Conservation (phyloP, 2,113 vertebrate species). For the Hepsetus odoe region DNA sequence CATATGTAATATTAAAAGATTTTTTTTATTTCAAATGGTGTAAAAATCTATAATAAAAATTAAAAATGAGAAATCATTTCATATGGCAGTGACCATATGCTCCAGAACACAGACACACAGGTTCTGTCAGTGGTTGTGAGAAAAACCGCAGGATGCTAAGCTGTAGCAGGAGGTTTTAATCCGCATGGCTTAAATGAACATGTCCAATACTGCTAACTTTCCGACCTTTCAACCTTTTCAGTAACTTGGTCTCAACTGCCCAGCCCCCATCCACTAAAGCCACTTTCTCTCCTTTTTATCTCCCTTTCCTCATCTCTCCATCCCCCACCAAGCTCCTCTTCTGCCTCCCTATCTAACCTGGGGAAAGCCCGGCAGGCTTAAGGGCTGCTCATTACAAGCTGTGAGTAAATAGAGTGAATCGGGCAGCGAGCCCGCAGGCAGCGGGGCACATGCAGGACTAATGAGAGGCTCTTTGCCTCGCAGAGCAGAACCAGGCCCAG, state of each 20-base stretch:
- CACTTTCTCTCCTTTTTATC: conserved; percentile 39
- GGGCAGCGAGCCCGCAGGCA: conserved; percentile 38
- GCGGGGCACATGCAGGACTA: conserved; percentile 43
- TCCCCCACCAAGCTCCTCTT: conserved; percentile 28
- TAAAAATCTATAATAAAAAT: no score
- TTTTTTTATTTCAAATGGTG: no score
- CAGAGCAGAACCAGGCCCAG: conserved; percentile 25
- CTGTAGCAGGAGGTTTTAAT: conserved; percentile 16
- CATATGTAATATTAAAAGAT: no score
- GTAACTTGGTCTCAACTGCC: background rate
- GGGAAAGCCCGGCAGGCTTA: conserved; percentile 44
- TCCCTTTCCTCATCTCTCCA: conserved; percentile 41
- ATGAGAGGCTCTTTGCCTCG: conserved; percentile 52
- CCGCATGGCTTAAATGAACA: conserved; percentile 19
- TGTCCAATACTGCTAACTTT: background rate
- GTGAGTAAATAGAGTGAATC: conserved; percentile 49
- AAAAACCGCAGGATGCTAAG: conserved; percentile 31
- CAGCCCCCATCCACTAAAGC: background rate
- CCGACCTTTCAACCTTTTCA: conserved; percentile 18
- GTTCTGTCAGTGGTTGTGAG: background rate
- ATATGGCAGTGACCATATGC: background rate
- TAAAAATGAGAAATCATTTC: no score
- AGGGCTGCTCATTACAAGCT: conserved; percentile 49
- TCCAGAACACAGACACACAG: background rate
- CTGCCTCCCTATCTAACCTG: background rate